Percentiles rank a stretch among this genome's conserved stretches.
Conservation (phyloP, 92 coral and sea anemone genomes). For the Porites lobata region DNA sequence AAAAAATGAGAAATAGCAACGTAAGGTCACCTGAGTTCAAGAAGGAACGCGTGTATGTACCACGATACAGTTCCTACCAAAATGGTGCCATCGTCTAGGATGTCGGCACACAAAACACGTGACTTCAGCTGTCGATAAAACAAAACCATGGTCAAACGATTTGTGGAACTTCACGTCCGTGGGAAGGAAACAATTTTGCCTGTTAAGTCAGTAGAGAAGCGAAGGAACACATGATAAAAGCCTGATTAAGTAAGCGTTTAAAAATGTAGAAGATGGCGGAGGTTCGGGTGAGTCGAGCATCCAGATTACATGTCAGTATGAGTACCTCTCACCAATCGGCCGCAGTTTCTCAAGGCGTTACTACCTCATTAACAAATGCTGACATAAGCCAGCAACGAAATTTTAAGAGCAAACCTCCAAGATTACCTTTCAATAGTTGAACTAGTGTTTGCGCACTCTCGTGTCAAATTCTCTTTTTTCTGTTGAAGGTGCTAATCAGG, state of each 20-base stretch:
- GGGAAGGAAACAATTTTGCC: not conserved
- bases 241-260: not conserved
- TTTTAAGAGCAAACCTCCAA: too few species aligned
- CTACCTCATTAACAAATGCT: too few species aligned
- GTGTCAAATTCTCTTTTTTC: too few species aligned
- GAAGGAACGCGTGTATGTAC: conserved; percentile 84
- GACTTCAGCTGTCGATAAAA: conserved; percentile 71
- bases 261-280: too few species aligned
- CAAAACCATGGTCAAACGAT: not conserved
- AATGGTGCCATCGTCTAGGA: conserved; percentile 79
- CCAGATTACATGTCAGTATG: too few species aligned
- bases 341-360: too few species aligned
- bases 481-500: too few species aligned
- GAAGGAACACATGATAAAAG: not conserved
- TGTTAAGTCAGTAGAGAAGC: not conserved
- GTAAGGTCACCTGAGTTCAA: conserved; percentile 64
- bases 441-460: too few species aligned
- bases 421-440: too few species aligned
- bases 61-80: conserved; percentile 88
- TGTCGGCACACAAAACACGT: conserved; percentile 87
- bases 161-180: not conserved
- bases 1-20: not conserved
- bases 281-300: too few species aligned
- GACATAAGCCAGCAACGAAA: too few species aligned
- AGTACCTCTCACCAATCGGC: too few species aligned